Base-by-base conservation (phyloP, 2,797 vertebrate genomes). In the Cottoperca gobio region DNA sequence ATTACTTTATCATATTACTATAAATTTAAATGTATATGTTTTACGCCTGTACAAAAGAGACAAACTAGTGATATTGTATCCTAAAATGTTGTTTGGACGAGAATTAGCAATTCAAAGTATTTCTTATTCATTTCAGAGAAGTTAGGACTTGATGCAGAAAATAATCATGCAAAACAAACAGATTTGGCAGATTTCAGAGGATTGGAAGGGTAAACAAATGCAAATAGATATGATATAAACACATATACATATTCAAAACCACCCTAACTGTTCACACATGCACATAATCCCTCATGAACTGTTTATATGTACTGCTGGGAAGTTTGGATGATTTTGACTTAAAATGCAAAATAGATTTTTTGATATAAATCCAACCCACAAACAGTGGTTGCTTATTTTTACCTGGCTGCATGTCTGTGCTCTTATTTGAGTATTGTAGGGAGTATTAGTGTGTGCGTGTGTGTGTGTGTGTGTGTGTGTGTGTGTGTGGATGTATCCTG, bases 371-470 rank as follows among this genome's bases (percentile, higher is more conserved):
- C 61, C 42, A 74, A 57, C 78, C 70, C 73, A 78, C 61, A 67
- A 70, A 69, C 24, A 49, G 39, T n/a, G n/a, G 45, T 21, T 37
- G 17, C 63, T 83, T 76, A 81, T 83, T 85, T 85, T 62, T 73
- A 79, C 57, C 28, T 43, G 5, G 6, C 59, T 70, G 28, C 8
- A 37, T 78, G 54, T 49, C 33, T 65, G 10, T 48, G 70, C 19
- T 72, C 26, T 45, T 57, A 43, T 75, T 67, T 54, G 2, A 39
- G 52, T 54, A 64, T 63, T 5, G 3, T 3, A 49, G 39, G 3
- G 8, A 45, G n/a, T 28, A 1, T 39, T 48, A 40, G 16, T 75
- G 59, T 53, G 16, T 40, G n/a, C 26, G 21, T 8, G 17, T 49
- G 11, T 59, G 3, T 45, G 5, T 35, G 23, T 40, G 6, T 39